Base-by-base conservation (phyloP, 1,140 invertebrate species). In the Cepaea nemoralis region DNA sequence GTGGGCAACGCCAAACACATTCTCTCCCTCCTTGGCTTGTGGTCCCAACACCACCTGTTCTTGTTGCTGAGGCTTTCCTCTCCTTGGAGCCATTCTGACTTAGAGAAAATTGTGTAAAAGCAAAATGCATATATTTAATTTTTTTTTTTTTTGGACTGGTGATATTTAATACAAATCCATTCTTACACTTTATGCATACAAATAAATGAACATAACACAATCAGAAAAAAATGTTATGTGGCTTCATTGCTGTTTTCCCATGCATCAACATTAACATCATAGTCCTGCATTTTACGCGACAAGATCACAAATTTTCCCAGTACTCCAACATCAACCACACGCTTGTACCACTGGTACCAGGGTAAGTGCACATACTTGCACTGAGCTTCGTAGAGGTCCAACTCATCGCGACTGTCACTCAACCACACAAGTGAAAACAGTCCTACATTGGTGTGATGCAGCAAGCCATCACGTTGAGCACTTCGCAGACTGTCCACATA, bases 1-100 rank as follows among this genome's bases (percentile, higher is more conserved):
- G 92, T 99, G 99, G 77, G 98, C 98, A 14, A 99, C 98, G 74
- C 98, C 99, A 92, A 99, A 99, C 67, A 99, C 97, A 87, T 96
- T 95, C 93, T 99, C 98, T 79, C 98, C 98, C 89, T 99, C 98
- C 83, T 96, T 94, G 40, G 98, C 97, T 93, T 99, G 98, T 70
- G 98, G 98, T 83, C 98, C 98, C 80, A 99, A 94, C 37, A 96
- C 95, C 35, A 99, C 96, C 92, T 99, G 97, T 59, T 97, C 97
- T 80, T 99, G 96, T 91, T 99, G 97, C 88, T 96, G 95, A 88
- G 95, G 94, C 94, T 99, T 99, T 93, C 97, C 97, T 94, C 99
- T 98, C 89, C 98, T 95, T 84, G 97, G 97, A 89, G 97, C 97
- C 98, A 99, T 99, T 71, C 86, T 90, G 31, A 55, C n/a, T n/a